Evolutionary conservation across 2,797 vertebrate genomes (phyloP), one percentile per base, ranked within the genome.

Genomic region (Danio aesculapii): DNA sequence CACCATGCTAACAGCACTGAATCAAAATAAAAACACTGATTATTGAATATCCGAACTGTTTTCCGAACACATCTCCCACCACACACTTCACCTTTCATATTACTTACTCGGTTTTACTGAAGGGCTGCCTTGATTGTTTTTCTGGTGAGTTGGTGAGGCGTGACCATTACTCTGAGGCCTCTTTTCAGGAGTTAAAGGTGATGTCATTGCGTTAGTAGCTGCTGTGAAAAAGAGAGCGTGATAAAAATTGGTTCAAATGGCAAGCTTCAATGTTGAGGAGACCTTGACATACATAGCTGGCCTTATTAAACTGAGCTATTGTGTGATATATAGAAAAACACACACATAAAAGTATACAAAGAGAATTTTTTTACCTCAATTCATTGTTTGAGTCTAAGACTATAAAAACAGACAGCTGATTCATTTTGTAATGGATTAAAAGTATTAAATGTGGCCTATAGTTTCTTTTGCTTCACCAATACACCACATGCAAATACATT

Each of bases 101-200:
- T 14, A 62, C 6, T 92, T 89, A 95, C 94, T 88, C 0, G 86
- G 88, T 88, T 90, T 94, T 39, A 89, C 89, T n/a, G 84, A 75
- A 58, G 87, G 86, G 67, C 84, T 89, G 80, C 72, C 81, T 4
- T 77, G 86, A 73, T 58, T 84, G 78, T 61, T 64, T 63, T 74
- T 39, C 17, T 83, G 88, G 69, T 90, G 85, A 41, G 86, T 89
- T 2, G 92, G 94, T 68, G 94, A 94, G 83, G 87, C 81, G 75
- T 90, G 90, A 52, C 89, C 86, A 30, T 92, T 93, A 72, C 90
- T 92, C 1, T 88, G 91, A 67, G 86, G 88, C 88, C 82, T 92
- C 87, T 90, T 94, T 16, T 94, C 94, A 63, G 90, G 85, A 77
- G 90, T 84, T 85, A 91, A 88, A 14, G 93, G 90, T 0, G 90